phyloP scores from a whole-genome alignment of 2,797 vertebrate genomes.

The Pachyuromys duprasi region DNA sequence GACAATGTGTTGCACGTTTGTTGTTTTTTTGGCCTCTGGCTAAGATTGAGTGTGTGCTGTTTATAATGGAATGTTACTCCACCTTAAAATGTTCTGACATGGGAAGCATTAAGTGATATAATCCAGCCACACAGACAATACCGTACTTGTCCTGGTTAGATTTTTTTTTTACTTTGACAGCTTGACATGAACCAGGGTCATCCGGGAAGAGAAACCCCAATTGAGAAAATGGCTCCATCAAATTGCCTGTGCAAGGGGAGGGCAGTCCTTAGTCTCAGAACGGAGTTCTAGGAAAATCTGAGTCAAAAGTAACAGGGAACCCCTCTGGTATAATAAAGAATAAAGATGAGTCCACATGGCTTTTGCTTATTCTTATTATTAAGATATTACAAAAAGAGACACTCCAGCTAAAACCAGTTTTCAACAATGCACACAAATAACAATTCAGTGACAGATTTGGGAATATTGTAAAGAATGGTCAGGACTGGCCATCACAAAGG shows the following conservation, averaged over 20 bases:
- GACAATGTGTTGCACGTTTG: not conserved
- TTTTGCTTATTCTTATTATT: not conserved
- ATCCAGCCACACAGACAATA: not conserved
- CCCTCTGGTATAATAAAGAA: not conserved
- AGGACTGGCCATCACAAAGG: not conserved
- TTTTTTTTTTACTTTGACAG: not conserved
- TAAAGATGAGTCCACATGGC: not conserved
- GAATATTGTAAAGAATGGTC: fast-evolving
- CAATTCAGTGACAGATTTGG: not conserved
- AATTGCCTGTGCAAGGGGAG: not conserved
- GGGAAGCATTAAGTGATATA: not conserved
- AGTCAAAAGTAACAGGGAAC: not conserved
- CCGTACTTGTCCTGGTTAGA: not conserved
- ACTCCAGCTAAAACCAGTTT: not conserved
- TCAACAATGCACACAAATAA: not conserved
- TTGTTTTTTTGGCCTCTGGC: not conserved
- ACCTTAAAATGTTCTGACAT: not conserved
- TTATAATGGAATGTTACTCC: not conserved
- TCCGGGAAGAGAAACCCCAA: not conserved
- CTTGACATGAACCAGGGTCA: not conserved
- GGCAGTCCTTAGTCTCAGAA: not conserved
- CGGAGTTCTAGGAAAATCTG: not conserved
- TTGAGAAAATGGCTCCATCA: not conserved
- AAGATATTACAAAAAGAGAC: not conserved
- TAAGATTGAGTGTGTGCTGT: not conserved